Evolutionary conservation across 2,113 vertebrate genomes (phyloP).

Genomic region (Forbesichthys agassizii): DNA sequence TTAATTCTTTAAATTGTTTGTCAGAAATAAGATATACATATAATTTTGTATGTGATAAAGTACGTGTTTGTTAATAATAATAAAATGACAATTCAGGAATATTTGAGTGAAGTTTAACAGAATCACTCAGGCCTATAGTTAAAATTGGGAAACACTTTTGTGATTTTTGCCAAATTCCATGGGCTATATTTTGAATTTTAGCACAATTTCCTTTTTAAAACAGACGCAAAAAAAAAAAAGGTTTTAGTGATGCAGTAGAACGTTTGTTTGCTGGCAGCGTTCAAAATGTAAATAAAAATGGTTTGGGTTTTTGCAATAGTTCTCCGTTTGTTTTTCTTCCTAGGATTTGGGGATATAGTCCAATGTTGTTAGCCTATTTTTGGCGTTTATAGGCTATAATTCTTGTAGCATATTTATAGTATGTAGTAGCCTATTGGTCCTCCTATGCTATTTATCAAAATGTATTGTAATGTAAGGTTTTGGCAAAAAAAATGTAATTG

Average conservation of each 20-base stretch:
- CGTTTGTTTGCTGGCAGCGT: conserved; percentile 65
- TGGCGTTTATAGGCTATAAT: neutral
- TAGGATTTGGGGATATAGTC: neutral
- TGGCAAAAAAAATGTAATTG: neutral
- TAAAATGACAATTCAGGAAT: conserved; percentile 63
- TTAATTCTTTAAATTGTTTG: conserved; percentile 73
- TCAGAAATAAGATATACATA: conserved; percentile 78
- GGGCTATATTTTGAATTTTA: conserved; percentile 33
- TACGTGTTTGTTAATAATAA: conserved; percentile 74
- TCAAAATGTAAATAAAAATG: conserved; percentile 78
- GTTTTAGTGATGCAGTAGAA: conserved; percentile 54
- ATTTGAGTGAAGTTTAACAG: conserved; percentile 43
- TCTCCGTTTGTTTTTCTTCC: conserved; percentile 31
- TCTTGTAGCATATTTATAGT: too few species aligned
- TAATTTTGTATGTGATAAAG: conserved; percentile 64
- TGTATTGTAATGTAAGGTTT: neutral
- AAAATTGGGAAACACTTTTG: conserved; percentile 37
- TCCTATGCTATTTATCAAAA: neutral
- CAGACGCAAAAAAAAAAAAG: conserved; percentile 19
- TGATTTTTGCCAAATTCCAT: conserved; percentile 50
- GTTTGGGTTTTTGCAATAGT: conserved; percentile 50
- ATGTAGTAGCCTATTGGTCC: neutral
- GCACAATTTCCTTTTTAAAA: conserved; percentile 50
- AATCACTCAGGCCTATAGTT: conserved; percentile 24
- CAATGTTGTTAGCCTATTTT: neutral